Evolutionary conservation across 2,113 vertebrate species (phyloP).

Genomic region (Rhynchopsitta pachyrhyncha): DNA sequence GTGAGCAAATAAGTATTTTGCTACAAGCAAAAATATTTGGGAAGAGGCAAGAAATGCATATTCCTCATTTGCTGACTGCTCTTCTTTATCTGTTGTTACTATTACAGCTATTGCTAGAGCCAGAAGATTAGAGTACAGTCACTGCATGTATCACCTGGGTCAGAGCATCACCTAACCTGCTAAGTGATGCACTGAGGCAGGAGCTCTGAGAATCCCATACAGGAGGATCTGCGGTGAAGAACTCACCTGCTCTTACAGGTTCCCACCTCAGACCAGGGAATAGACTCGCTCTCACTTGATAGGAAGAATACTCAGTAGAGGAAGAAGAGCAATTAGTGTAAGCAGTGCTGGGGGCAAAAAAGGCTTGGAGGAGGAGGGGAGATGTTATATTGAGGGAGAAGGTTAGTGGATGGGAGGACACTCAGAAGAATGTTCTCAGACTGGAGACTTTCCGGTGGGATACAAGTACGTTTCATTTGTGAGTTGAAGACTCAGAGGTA

Average conservation of each 20-base stretch:
- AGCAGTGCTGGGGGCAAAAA: background rate
- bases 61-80: background rate
- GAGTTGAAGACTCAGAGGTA: background rate
- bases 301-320: background rate
- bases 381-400: background rate
- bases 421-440: background rate
- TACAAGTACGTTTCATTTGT: background rate
- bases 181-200: background rate
- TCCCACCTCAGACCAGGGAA: background rate
- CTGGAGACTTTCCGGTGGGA: background rate
- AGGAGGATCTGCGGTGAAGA: background rate
- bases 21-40: background rate
- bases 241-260: background rate
- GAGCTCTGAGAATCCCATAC: background rate
- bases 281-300: accelerated
- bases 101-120: background rate
- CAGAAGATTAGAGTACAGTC: background rate
- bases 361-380: background rate
- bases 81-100: background rate
- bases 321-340: background rate
- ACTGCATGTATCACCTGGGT: background rate
- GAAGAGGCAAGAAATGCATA: background rate
- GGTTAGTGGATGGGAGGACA: background rate
- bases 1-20: background rate
- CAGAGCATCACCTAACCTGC: background rate